These are phyloP conservation scores for Trichoplusia ni DNA, from an alignment of 1,140 invertebrate genomes.

Conservation along the genomic window DNA sequence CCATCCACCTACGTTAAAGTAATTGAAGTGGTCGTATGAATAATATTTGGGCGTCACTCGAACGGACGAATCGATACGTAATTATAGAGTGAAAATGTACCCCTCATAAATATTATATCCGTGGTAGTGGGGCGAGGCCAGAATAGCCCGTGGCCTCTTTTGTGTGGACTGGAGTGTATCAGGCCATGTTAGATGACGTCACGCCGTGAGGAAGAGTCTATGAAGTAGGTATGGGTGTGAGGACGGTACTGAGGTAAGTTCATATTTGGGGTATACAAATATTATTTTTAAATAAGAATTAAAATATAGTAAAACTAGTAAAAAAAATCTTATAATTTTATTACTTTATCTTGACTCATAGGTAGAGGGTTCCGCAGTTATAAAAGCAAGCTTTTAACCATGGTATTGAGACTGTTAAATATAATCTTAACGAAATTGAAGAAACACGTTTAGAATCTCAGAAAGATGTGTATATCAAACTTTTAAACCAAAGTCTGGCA, in stretches of 20 bases:
- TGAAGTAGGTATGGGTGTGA: background rate
- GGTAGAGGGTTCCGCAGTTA: no score
- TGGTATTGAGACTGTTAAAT: no score
- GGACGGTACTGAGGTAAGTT: background rate
- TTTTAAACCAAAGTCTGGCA: background rate
- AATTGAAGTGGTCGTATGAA: constrained; percentile 64
- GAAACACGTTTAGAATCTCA: no score
- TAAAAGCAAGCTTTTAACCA: no score
- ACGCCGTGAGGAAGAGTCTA: constrained; percentile 38
- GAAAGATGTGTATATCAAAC: no score
- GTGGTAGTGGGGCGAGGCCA: constrained; percentile 67
- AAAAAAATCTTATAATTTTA: no score
- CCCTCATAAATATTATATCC: constrained; percentile 78
- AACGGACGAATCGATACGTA: constrained; percentile 72
- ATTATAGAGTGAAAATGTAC: constrained; percentile 77
- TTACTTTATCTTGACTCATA: no score
- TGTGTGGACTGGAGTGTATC: constrained; percentile 57
- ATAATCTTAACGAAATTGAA: no score
- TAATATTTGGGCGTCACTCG: constrained; percentile 71
- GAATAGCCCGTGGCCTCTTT: constrained; percentile 68
- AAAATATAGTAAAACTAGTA: no score
- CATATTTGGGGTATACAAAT: no score
- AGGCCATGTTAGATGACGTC: constrained; percentile 61
- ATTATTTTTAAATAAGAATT: no score
- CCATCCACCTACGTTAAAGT: constrained; percentile 39